Conservation (phyloP, 2,888 invertebrate species). For the Enchytraeus crypticus region DNA sequence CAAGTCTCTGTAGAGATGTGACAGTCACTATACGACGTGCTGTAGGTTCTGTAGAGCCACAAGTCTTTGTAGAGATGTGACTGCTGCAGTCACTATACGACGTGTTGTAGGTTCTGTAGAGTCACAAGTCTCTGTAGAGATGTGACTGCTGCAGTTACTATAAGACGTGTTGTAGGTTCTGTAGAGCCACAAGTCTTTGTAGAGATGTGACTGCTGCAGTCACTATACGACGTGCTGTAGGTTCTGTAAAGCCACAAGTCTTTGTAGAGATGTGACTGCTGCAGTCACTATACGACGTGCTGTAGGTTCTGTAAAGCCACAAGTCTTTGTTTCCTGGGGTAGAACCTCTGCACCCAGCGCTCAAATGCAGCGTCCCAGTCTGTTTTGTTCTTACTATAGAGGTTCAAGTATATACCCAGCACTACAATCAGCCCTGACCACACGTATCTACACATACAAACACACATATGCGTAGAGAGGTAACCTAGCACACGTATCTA, state of each 20-base stretch:
- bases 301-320: slow-evolving; percentile 11
- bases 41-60: slow-evolving; percentile 6
- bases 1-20: not conserved
- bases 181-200: slow-evolving; percentile 6
- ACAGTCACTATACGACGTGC: not conserved
- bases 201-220: not conserved
- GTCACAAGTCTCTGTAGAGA: too few species aligned
- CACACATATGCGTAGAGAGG: not conserved
- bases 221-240: slow-evolving; percentile 7
- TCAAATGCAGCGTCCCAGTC: slow-evolving; percentile 9
- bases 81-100: too few species aligned
- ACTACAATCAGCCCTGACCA: slow-evolving; percentile 85
- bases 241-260: slow-evolving; percentile 10
- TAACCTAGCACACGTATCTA: too few species aligned
- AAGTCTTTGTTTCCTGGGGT: slow-evolving; percentile 2
- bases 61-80: not conserved
- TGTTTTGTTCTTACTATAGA: slow-evolving; percentile 66
- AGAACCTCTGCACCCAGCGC: not conserved
- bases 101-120: too few species aligned
- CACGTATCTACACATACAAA: slow-evolving; percentile 66
- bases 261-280: not conserved
- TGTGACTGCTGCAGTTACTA: too few species aligned
- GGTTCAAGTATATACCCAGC: slow-evolving; percentile 84
- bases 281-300: slow-evolving; percentile 2
- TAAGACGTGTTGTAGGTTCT: slow-evolving; percentile 10